Conservation (phyloP, 2,113 vertebrate species). For the Pachypanchax playfairii region DNA sequence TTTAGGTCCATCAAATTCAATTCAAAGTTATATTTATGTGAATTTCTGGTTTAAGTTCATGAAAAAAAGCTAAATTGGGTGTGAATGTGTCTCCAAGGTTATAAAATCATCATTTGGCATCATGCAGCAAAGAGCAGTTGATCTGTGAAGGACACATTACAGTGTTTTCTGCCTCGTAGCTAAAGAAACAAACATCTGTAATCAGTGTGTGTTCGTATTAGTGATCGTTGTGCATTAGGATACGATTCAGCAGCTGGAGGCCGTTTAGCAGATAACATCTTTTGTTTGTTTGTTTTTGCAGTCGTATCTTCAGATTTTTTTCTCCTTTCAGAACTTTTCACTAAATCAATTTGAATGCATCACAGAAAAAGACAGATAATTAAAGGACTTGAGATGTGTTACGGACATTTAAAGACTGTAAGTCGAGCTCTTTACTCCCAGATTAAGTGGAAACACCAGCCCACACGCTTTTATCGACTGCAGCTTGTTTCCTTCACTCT, state of each 20-base stretch:
- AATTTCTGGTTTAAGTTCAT: neutral
- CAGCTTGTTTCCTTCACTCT: neutral
- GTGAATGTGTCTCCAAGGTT: no score
- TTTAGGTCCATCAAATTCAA: no score
- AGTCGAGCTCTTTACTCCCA: neutral
- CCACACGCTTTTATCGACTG: constrained; percentile 6
- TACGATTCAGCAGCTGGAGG: neutral
- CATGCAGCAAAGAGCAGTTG: no score
- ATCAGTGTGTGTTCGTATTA: no score
- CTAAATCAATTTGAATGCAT: neutral
- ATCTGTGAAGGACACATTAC: no score
- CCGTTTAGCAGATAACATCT: neutral
- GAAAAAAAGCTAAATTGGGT: no score
- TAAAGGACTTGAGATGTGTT: neutral
- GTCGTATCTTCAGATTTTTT: neutral
- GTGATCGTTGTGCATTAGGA: no score
- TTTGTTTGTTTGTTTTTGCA: neutral
- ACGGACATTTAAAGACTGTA: neutral
- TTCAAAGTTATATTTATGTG: neutral
- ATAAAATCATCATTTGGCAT: no score
- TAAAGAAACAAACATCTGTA: no score
- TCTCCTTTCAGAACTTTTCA: neutral
- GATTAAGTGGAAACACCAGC: constrained; percentile 23
- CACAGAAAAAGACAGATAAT: neutral
- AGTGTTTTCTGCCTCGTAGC: no score